Conservation (phyloP, 2,113 vertebrate species). For the Alces alces region DNA sequence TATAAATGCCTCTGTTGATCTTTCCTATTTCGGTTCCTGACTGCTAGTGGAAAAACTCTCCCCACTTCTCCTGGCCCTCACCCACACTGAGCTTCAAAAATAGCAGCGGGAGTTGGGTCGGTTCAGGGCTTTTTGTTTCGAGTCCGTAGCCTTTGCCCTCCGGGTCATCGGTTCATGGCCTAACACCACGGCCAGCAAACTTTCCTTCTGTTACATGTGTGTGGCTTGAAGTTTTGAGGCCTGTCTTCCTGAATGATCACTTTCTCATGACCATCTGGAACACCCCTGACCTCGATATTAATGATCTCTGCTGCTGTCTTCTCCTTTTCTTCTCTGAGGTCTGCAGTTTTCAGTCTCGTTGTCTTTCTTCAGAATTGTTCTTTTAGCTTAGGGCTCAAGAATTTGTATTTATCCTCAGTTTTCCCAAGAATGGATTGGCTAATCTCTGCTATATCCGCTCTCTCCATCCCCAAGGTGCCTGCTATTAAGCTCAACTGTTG, state of each 20-base stretch:
- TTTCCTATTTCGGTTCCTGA: constrained; percentile 61
- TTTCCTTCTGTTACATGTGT: background rate
- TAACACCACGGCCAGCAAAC: background rate
- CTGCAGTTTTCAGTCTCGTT: background rate
- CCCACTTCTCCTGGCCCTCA: constrained; percentile 27
- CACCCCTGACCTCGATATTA: background rate
- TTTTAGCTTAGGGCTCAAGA: background rate
- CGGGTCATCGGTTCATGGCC: background rate
- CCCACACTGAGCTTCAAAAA: constrained; percentile 49
- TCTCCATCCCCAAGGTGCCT: background rate
- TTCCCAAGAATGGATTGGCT: background rate
- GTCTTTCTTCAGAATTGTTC: background rate
- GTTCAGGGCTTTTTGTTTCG: constrained; percentile 39
- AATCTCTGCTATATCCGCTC: background rate
- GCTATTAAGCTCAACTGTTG: background rate
- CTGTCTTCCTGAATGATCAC: background rate
- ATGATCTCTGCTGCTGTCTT: background rate
- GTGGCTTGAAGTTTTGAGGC: background rate
- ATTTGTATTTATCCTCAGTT: background rate
- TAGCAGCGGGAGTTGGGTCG: background rate
- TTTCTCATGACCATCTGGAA: constrained; percentile 40
- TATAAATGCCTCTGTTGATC: constrained; percentile 65
- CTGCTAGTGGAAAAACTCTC: constrained; percentile 48
- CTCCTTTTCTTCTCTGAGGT: background rate
- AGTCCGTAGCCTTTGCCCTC: constrained; percentile 20